Conservation (phyloP, 1,140 invertebrate genomes). For the Euura lappo region DNA sequence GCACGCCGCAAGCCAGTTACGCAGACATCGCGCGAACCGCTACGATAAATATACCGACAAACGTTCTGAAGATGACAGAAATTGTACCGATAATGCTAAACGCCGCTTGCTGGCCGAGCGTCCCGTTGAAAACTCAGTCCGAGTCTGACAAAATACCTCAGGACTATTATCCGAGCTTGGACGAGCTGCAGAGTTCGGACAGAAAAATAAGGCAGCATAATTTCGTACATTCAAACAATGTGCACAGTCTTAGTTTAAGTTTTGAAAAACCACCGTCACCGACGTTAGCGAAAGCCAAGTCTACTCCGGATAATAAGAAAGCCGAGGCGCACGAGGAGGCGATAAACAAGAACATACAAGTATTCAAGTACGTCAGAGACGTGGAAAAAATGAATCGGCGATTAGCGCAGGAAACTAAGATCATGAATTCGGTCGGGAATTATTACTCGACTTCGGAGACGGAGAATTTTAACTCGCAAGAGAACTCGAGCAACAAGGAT, state of each 20-base stretch:
- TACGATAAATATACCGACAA: conserved; percentile 51
- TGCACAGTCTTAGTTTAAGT: conserved; percentile 35
- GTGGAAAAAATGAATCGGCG: conserved; percentile 50
- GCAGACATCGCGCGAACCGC: conserved; percentile 75
- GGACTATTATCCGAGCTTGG: conserved; percentile 56
- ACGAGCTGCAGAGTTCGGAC: conserved; percentile 52
- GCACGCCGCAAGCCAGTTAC: conserved; percentile 72
- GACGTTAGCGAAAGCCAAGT: conserved; percentile 46
- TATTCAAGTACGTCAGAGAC: conserved; percentile 54
- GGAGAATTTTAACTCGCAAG: conserved; percentile 22
- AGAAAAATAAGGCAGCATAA: conserved; percentile 44
- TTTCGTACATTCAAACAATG: conserved; percentile 39
- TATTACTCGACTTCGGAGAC: conserved; percentile 6
- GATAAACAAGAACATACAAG: conserved; percentile 51
- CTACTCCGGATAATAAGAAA: conserved; percentile 44
- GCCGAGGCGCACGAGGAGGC: conserved; percentile 50
- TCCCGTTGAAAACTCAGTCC: conserved; percentile 41
- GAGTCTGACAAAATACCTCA: conserved; percentile 46
- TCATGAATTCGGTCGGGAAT: conserved; percentile 24
- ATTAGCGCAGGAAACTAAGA: conserved; percentile 30
- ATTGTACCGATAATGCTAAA: conserved; percentile 43
- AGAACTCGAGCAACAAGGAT: conserved; percentile 32
- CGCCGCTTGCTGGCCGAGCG: conserved; percentile 44
- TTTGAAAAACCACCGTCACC: conserved; percentile 51
- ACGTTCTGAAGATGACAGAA: conserved; percentile 45